Percentiles rank a stretch among this genome's conserved stretches.
phyloP scores from a whole-genome alignment of 1,140 invertebrate genomes.

The Coelopa frigida region DNA sequence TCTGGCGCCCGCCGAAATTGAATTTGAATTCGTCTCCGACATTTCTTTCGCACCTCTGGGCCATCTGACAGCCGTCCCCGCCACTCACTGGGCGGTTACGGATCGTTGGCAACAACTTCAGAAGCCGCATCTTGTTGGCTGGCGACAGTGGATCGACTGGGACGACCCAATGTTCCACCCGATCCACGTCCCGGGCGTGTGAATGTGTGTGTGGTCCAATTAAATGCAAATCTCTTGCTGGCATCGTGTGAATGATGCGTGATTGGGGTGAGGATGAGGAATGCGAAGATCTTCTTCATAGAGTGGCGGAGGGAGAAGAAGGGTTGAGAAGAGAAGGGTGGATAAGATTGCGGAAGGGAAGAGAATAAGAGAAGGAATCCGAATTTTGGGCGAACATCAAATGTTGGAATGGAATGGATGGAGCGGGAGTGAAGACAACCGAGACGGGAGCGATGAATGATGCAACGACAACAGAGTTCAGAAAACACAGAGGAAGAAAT shows the following conservation, averaged over 20 bases:
- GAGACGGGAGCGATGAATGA: conserved; percentile 31
- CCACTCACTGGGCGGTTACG: not conserved
- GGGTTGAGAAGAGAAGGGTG: not conserved
- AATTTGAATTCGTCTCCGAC: conserved; percentile 3
- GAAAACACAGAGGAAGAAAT: not conserved
- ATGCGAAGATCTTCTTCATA: not conserved
- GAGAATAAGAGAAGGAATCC: not conserved
- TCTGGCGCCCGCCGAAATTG: too few species aligned
- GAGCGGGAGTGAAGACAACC: conserved; percentile 6
- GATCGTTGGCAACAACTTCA: conserved; percentile 1
- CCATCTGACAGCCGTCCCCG: not conserved
- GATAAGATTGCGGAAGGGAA: not conserved
- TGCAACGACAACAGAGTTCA: conserved; percentile 12
- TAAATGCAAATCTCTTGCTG: conserved; percentile 27
- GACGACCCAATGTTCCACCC: not conserved
- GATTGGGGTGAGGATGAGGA: conserved; percentile 15
- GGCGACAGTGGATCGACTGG: not conserved
- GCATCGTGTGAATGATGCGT: conserved; percentile 44
- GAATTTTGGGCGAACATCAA: not conserved
- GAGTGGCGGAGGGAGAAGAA: not conserved
- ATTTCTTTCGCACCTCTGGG: conserved; percentile 1
- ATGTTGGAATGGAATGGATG: not conserved
- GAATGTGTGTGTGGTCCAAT: conserved; percentile 42
- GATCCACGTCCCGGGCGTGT: conserved; percentile 1
- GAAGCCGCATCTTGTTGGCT: not conserved